Percentiles rank a stretch among this genome's conserved stretches.
phyloP scores from a whole-genome alignment of 2,888 invertebrate species.

The Spialia ferax region DNA sequence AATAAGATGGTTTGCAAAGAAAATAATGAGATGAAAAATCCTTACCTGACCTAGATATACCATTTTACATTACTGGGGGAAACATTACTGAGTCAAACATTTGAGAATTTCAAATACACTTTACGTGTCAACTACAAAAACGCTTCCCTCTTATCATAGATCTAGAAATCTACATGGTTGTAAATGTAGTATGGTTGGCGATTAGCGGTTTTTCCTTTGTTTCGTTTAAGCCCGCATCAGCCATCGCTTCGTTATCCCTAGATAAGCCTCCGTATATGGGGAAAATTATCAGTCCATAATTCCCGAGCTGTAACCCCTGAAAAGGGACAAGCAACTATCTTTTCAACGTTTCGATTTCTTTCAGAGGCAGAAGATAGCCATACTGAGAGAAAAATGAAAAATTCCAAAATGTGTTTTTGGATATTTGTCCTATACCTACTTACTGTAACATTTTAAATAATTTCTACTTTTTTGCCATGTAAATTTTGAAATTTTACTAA shows the following conservation, averaged over 20 bases:
- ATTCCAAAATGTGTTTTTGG: too few species aligned
- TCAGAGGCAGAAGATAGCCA: too few species aligned
- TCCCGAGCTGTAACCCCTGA: neutral
- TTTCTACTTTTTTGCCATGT: too few species aligned
- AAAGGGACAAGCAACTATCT: neutral
- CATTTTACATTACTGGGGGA: too few species aligned
- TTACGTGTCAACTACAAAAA: neutral
- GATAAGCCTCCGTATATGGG: conserved; percentile 13
- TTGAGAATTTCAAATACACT: neutral
- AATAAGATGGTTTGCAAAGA: too few species aligned
- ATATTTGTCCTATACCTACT: too few species aligned
- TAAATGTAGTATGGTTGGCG: neutral
- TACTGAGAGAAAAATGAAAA: too few species aligned
- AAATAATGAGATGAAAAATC: too few species aligned
- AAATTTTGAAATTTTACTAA: too few species aligned
- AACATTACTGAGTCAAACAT: too few species aligned
- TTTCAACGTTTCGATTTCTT: neutral
- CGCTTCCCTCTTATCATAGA: neutral
- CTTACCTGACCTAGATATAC: too few species aligned
- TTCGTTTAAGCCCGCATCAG: conserved; percentile 13
- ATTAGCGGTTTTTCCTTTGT: conserved; percentile 24
- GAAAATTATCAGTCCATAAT: neutral
- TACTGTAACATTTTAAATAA: too few species aligned
- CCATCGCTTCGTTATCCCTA: conserved; percentile 2
- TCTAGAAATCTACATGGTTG: neutral